Conservation (phyloP, 1,140 invertebrate genomes). For the Drosophila ananassae region DNA sequence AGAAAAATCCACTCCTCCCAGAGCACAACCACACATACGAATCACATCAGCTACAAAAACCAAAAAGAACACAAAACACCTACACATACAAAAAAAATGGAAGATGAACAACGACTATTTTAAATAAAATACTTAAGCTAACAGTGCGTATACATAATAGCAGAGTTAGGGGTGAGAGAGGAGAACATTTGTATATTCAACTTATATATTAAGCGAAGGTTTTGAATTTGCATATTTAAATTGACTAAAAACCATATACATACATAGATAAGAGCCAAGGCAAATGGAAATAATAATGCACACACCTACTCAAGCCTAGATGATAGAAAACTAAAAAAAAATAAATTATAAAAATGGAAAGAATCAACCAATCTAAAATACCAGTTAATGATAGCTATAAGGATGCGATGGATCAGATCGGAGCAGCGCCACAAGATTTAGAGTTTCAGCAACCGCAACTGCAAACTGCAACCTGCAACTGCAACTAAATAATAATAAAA, state of each 20-base stretch:
- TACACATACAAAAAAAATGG: conserved; percentile 39
- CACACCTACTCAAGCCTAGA: conserved; percentile 58
- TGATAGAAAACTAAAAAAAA: conserved; percentile 41
- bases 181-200: conserved; percentile 73
- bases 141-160: conserved; percentile 65
- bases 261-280: conserved; percentile 26
- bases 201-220: conserved; percentile 71
- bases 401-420: conserved; percentile 34
- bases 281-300: conserved; percentile 75
- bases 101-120: conserved; percentile 78
- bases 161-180: conserved; percentile 16
- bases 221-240: conserved; percentile 78
- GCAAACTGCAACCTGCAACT: conserved; percentile 29
- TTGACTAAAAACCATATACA: conserved; percentile 45
- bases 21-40: conserved; percentile 43
- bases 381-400: conserved; percentile 57
- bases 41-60: conserved; percentile 44
- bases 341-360: conserved; percentile 1
- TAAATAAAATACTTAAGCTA: conserved; percentile 67
- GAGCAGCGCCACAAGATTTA: conserved; percentile 71
- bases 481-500: conserved; percentile 63
- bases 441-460: conserved; percentile 74
- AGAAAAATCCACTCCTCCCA: conserved; percentile 3
- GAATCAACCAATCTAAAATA: conserved; percentile 39
- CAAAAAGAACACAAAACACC: conserved; percentile 26